A percentile compares a stretch with the other conserved stretches of the same genome.
Evolutionary conservation across 2,113 vertebrate genomes (phyloP).

Genomic region (Tachycineta bicolor): DNA sequence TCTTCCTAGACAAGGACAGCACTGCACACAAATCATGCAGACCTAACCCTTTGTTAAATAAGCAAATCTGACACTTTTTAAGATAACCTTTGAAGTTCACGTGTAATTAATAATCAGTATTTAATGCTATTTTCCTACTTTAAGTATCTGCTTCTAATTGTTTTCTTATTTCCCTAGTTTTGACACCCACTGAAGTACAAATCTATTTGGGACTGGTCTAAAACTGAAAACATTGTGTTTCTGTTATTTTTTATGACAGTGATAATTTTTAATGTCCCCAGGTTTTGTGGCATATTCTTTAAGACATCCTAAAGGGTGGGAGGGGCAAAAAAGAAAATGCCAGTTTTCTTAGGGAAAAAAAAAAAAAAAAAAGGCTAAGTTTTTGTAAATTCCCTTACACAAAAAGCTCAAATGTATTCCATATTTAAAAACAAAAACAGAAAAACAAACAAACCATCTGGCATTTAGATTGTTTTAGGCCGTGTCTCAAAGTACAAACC

Average conservation of each 20-base stretch:
- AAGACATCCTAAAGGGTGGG: not conserved
- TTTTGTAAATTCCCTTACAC: not conserved
- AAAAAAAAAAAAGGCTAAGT: not conserved
- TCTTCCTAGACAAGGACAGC: not conserved
- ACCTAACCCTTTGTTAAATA: not conserved
- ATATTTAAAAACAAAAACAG: not conserved
- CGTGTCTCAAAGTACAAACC: not conserved
- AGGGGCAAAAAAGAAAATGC: not conserved
- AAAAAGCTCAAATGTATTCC: not conserved
- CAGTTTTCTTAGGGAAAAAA: not conserved
- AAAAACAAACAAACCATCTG: not conserved
- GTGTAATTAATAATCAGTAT: not conserved
- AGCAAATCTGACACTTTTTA: not conserved
- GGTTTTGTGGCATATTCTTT: not conserved
- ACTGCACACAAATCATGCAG: not conserved
- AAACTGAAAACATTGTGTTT: not conserved
- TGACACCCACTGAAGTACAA: not conserved
- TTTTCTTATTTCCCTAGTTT: not conserved
- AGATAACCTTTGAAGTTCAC: not conserved
- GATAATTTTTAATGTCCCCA: not conserved
- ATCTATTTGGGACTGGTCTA: not conserved
- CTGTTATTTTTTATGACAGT: not conserved
- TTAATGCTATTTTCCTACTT: not conserved
- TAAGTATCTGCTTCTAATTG: not conserved
- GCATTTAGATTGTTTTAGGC: not conserved